Evolutionary conservation across 1,140 invertebrate species (phyloP).

Genomic region (Apis florea): DNA sequence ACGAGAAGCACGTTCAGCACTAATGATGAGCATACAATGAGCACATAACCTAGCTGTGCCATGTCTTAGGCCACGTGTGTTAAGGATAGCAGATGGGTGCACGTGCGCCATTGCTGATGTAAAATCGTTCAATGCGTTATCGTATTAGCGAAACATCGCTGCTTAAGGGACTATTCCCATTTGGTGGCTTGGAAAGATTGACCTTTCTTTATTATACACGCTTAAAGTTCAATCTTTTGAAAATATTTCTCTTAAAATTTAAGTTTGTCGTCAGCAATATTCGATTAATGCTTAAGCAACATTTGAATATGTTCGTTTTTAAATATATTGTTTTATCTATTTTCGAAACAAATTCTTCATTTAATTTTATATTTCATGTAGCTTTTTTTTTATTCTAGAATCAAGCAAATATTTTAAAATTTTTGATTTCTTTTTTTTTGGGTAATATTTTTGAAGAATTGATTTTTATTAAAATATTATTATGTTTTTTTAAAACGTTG

Average conservation of each 20-base stretch:
- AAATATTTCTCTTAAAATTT: not conserved
- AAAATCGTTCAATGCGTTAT: conserved; percentile 31
- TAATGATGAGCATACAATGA: not conserved
- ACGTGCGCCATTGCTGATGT: conserved; percentile 20
- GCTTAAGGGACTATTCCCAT: conserved; percentile 10
- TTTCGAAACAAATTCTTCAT: too few species aligned
- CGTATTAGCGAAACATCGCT: not conserved
- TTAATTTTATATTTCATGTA: too few species aligned
- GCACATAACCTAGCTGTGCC: not conserved
- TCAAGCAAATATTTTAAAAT: too few species aligned
- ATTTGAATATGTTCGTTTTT: too few species aligned
- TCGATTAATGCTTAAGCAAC: too few species aligned
- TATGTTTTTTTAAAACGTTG: too few species aligned
- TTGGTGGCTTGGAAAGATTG: not conserved
- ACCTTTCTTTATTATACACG: not conserved
- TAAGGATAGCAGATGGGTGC: conserved; percentile 18
- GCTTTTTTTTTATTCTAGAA: too few species aligned
- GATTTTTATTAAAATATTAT: too few species aligned
- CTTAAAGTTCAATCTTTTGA: not conserved
- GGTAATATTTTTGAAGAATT: not conserved
- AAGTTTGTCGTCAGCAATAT: not conserved
- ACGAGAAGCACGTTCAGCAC: conserved; percentile 22
- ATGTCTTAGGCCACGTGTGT: not conserved
- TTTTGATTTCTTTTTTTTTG: not conserved
- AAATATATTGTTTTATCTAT: too few species aligned